These are phyloP conservation scores for Pogonocherus hispidulus DNA, from an alignment of 2,888 invertebrate genomes.

Conservation along the genomic window DNA sequence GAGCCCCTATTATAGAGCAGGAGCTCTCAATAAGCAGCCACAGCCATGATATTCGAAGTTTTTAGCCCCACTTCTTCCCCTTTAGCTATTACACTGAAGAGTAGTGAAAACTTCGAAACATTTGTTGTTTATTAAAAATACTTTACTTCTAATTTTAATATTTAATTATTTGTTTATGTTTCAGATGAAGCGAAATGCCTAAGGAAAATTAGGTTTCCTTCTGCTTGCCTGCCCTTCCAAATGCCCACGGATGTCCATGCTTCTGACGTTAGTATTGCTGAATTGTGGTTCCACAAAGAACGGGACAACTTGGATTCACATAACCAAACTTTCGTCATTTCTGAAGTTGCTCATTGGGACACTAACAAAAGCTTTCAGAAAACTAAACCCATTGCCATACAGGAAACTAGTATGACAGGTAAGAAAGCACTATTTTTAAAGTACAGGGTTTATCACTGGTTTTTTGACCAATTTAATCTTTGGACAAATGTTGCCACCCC, in stretches of 20 bases:
- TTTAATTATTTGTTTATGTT: slow-evolving; percentile 44
- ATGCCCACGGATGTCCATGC: slow-evolving; percentile 82
- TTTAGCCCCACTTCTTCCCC: no score
- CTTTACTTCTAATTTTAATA: slow-evolving; percentile 19
- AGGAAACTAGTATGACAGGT: slow-evolving; percentile 81
- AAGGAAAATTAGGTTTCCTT: slow-evolving; percentile 72
- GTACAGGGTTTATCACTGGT: no score
- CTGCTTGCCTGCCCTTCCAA: slow-evolving; percentile 83
- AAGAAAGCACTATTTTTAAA: slow-evolving; percentile 42
- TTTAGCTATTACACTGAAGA: no score
- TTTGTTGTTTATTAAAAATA: no score
- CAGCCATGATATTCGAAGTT: no score
- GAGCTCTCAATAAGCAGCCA: no score
- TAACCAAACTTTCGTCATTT: slow-evolving; percentile 82
- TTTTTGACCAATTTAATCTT: no score
- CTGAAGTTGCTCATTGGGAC: slow-evolving; percentile 83
- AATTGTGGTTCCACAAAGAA: slow-evolving; percentile 86
- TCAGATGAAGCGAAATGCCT: slow-evolving; percentile 71
- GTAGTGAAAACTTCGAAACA: no score
- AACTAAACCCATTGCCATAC: slow-evolving; percentile 84
- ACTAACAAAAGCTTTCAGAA: slow-evolving; percentile 79
- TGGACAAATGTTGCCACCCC: no score
- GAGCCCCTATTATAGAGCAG: no score
- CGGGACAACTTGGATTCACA: slow-evolving; percentile 75
- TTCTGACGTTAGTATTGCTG: slow-evolving; percentile 82